Percentiles rank a stretch among this genome's conserved stretches.
These are phyloP conservation scores for Drosophila watanabei DNA, from an alignment of 1,140 invertebrate species.

Conservation along the genomic window DNA sequence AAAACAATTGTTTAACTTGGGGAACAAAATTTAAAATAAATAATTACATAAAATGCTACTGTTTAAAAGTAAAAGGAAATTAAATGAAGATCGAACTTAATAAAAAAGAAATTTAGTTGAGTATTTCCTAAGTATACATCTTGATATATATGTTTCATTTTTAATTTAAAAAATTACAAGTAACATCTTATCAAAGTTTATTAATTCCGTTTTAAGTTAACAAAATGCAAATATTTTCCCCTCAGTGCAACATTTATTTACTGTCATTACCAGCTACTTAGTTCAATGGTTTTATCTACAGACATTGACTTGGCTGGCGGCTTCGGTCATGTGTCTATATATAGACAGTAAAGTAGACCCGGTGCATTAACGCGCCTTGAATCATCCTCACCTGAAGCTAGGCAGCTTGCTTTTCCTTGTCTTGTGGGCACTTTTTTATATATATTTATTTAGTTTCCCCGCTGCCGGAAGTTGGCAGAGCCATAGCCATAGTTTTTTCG, in stretches of 20 bases:
- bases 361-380: conserved; percentile 51
- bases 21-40: not conserved
- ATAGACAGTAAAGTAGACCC: conserved; percentile 42
- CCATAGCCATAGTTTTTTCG: conserved; percentile 28
- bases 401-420: conserved; percentile 5
- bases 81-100: not conserved
- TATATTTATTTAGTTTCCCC: not conserved
- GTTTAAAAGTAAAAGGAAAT: not conserved
- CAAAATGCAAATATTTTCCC: not conserved
- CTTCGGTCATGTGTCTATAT: conserved; percentile 71
- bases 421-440: not conserved
- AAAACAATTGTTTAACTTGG: not conserved
- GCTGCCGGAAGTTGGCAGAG: conserved; percentile 67
- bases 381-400: conserved; percentile 50
- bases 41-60: not conserved
- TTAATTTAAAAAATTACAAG: not conserved
- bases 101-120: not conserved
- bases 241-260: conserved; percentile 33
- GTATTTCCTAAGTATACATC: not conserved
- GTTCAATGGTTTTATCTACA: conserved; percentile 59
- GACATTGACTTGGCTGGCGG: conserved; percentile 36
- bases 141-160: not conserved
- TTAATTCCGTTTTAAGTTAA: not conserved
- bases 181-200: not conserved
- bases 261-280: conserved; percentile 40